Evolutionary conservation across 2,113 vertebrate species (phyloP).

Genomic region (Petrocephalus zakoni): DNA sequence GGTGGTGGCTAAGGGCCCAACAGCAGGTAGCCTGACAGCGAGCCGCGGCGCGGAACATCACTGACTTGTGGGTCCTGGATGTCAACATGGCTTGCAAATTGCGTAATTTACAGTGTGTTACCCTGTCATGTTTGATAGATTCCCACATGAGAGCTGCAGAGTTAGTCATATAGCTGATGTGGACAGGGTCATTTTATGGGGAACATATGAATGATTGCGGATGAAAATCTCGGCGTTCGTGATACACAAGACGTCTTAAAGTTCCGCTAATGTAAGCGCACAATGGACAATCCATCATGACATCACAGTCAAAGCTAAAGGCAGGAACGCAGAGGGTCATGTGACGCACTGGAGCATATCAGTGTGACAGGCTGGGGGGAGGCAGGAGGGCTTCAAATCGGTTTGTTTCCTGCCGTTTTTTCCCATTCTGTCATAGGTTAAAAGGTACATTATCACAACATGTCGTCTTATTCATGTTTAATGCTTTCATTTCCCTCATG

Average conservation of each 20-base stretch:
- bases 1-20: no score
- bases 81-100: background rate
- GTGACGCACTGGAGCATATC: slow-evolving; percentile 39
- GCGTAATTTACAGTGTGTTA: background rate
- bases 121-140: background rate
- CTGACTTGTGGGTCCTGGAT: background rate
- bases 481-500: slow-evolving; percentile 46
- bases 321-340: slow-evolving; percentile 56
- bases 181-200: background rate
- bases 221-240: background rate
- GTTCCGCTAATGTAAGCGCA: slow-evolving; percentile 20
- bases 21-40: background rate
- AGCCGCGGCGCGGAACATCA: background rate
- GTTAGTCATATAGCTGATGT: background rate
- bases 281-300: slow-evolving; percentile 56
- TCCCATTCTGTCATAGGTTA: slow-evolving; percentile 28
- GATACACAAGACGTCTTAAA: background rate
- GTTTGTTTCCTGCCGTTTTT: slow-evolving; percentile 7
- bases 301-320: slow-evolving; percentile 55
- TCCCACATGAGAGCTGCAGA: background rate
- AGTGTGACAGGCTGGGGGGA: background rate
- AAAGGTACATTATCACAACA: slow-evolving; percentile 46
- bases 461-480: slow-evolving; percentile 47
- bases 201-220: background rate
- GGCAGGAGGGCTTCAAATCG: background rate